A percentile compares a stretch with the other conserved stretches of the same genome.
Evolutionary conservation across 2,113 vertebrate genomes (phyloP).

Genomic region (Myotis yumanensis): DNA sequence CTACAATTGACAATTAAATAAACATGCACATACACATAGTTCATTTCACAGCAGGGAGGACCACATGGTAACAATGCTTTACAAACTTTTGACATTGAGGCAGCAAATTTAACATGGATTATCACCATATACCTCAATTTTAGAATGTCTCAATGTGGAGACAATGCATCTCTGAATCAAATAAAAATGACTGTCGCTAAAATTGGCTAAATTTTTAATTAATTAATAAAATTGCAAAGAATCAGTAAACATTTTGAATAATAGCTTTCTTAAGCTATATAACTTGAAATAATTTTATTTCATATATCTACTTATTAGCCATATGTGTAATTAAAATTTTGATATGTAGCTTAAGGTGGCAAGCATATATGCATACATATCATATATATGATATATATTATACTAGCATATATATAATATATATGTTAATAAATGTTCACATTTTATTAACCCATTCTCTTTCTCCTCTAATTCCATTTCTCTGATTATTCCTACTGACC

Average conservation of each 20-base stretch:
- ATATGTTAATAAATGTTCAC: not conserved
- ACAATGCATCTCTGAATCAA: not conserved
- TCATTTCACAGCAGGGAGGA: not conserved
- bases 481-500: not conserved
- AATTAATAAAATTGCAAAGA: not conserved
- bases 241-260: not conserved
- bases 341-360: not conserved
- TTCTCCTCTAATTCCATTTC: constrained; percentile 9
- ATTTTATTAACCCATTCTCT: constrained; percentile 13
- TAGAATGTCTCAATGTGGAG: not conserved
- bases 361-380: not conserved
- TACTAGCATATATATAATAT: not conserved
- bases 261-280: not conserved
- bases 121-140: not conserved
- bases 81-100: not conserved
- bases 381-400: not conserved
- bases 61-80: not conserved
- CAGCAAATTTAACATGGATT: not conserved
- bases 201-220: not conserved
- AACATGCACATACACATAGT: not conserved
- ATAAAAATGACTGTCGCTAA: not conserved
- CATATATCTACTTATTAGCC: not conserved
- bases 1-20: constrained; percentile 13
- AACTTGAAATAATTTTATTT: not conserved
- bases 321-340: not conserved